Percentiles rank a stretch among this genome's conserved stretches.
Evolutionary conservation across 2,888 invertebrate species (phyloP).

Genomic region (Acanthopleura granulata): DNA sequence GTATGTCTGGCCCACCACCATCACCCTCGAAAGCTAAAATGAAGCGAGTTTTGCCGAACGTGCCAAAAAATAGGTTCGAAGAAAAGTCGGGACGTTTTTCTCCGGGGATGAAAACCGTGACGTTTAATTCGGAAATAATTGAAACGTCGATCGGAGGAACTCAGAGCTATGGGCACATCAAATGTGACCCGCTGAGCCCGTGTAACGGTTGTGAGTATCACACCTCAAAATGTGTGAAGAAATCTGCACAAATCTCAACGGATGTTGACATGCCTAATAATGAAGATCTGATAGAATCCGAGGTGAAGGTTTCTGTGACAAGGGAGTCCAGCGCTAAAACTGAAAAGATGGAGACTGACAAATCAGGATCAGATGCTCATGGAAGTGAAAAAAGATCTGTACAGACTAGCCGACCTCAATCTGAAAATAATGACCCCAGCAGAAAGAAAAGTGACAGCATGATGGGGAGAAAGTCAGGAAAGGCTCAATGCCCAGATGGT

Average conservation of each 20-base stretch:
- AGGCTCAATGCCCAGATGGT: no score
- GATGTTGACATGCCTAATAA: neutral
- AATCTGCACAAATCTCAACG: neutral
- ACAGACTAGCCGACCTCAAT: neutral
- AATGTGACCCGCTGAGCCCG: slow-evolving; percentile 32
- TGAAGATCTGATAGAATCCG: neutral
- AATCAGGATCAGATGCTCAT: neutral
- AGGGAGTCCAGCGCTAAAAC: neutral
- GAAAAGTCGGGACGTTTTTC: slow-evolving; percentile 25
- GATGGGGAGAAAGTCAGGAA: neutral
- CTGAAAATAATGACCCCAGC: neutral
- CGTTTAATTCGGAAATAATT: slow-evolving; percentile 53
- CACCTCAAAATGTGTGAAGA: neutral
- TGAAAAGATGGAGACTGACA: neutral
- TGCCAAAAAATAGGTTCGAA: slow-evolving; percentile 30
- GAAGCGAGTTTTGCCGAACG: slow-evolving; percentile 42
- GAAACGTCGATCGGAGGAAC: slow-evolving; percentile 66
- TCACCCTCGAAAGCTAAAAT: slow-evolving; percentile 28
- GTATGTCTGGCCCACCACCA: no score
- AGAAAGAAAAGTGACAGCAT: neutral
- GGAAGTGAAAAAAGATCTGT: neutral
- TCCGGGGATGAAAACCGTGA: slow-evolving; percentile 41
- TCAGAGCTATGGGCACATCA: slow-evolving; percentile 50
- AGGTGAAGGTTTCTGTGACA: neutral
- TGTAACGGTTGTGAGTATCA: neutral